A percentile compares a stretch with the other conserved stretches of the same genome.
These are phyloP conservation scores for Sminthurides aquaticus DNA, from an alignment of 2,888 invertebrate species.

Conservation along the genomic window DNA sequence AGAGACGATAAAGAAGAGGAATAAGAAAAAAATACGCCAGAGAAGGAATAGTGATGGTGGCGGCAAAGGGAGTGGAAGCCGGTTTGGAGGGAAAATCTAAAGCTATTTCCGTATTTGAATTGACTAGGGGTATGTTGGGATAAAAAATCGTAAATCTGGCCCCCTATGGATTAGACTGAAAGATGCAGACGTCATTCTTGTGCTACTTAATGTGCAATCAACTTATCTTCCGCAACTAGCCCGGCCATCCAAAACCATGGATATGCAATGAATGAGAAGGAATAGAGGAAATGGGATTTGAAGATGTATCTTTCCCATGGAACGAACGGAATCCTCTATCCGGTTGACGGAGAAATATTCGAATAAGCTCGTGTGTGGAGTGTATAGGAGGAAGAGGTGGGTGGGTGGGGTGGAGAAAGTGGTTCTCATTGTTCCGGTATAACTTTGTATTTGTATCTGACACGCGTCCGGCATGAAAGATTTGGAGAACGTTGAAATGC, in stretches of 20 bases:
- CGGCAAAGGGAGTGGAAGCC: background rate
- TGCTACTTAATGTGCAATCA: background rate
- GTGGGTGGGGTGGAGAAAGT: no score
- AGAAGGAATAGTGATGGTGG: background rate
- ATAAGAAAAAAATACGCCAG: background rate
- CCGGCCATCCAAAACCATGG: background rate
- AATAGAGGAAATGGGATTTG: no score
- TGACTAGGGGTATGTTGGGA: background rate
- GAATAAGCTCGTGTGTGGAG: no score
- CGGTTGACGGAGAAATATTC: no score
- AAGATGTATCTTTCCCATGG: no score
- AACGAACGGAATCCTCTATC: background rate
- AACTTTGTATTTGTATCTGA: no score
- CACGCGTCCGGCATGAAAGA: background rate
- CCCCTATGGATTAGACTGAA: background rate
- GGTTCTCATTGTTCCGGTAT: no score
- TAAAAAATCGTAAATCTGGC: background rate
- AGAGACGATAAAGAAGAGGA: background rate
- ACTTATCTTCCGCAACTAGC: background rate
- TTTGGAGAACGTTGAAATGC: background rate
- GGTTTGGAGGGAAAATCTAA: background rate
- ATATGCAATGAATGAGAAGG: no score
- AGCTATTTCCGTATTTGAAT: no score
- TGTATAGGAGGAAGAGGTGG: no score
- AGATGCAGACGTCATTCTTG: background rate